These are phyloP conservation scores for Drosophila ambigua DNA, from an alignment of 1,140 invertebrate genomes.

Conservation along the genomic window DNA sequence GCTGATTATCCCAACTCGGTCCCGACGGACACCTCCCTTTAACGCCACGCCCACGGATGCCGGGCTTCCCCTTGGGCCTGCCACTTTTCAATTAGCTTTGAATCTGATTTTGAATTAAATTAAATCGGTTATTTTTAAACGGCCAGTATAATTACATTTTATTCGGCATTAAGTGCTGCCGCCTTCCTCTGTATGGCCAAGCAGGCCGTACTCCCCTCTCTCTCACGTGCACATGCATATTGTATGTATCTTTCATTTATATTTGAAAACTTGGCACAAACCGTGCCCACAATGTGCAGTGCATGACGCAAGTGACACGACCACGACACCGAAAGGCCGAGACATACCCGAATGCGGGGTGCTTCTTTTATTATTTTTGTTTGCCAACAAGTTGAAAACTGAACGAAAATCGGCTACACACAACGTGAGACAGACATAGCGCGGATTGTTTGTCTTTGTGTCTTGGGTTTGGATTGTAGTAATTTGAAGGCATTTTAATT, in stretches of 20 bases:
- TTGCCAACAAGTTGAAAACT: constrained; percentile 54
- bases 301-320: constrained; percentile 72
- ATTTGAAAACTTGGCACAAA: constrained; percentile 74
- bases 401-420: constrained; percentile 18
- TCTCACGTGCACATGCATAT: not conserved
- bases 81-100: constrained; percentile 38
- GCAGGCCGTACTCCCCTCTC: too few relatives aligned
- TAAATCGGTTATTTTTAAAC: constrained; percentile 68
- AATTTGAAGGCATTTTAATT: constrained; percentile 71
- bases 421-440: constrained; percentile 16
- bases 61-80: not conserved
- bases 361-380: constrained; percentile 34
- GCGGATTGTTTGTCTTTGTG: constrained; percentile 37
- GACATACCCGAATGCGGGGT: not conserved
- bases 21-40: constrained; percentile 14
- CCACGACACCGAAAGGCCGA: constrained; percentile 38
- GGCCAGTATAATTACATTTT: constrained; percentile 69
- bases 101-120: constrained; percentile 56
- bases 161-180: constrained; percentile 65
- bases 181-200: constrained; percentile 14
- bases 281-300: constrained; percentile 64
- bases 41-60: constrained; percentile 9
- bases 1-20: constrained; percentile 25
- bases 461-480: constrained; percentile 49
- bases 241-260: constrained; percentile 77